These are phyloP conservation scores for Trichechus manatus DNA, from an alignment of 2,113 vertebrate species.

Conservation along the genomic window DNA sequence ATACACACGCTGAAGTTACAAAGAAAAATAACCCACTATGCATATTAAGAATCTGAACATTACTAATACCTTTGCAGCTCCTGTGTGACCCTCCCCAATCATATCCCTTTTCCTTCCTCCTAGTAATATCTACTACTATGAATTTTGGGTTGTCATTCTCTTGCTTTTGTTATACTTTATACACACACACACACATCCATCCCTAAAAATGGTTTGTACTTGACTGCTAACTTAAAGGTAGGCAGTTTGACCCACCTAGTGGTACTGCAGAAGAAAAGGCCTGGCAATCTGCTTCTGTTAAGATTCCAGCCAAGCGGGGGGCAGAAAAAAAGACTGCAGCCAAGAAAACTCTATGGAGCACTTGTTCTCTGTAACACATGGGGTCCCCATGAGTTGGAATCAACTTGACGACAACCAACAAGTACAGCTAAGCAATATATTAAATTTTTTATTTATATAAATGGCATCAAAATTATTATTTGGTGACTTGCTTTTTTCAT, in stretches of 20 bases:
- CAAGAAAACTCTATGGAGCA: no score
- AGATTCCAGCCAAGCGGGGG: no score
- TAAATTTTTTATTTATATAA: conserved; percentile 24
- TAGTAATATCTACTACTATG: background rate
- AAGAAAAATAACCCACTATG: background rate
- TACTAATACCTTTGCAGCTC: background rate
- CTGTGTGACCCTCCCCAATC: background rate
- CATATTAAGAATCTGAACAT: conserved; percentile 22
- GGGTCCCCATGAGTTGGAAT: no score
- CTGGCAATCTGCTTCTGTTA: no score
- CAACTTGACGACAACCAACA: no score
- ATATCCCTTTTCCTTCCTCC: background rate
- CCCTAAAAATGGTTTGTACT: background rate
- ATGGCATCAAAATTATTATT: background rate
- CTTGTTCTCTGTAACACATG: no score
- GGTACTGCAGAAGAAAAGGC: no score
- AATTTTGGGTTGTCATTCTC: background rate
- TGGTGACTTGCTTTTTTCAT: conserved; percentile 16
- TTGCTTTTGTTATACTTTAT: background rate
- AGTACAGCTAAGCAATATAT: background rate
- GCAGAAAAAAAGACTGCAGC: no score
- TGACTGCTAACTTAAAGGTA: no score
- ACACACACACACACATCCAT: background rate
- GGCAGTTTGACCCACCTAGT: no score
- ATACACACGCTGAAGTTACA: background rate